phyloP scores from a whole-genome alignment of 2,113 vertebrate species.

The Tor tambroides region DNA sequence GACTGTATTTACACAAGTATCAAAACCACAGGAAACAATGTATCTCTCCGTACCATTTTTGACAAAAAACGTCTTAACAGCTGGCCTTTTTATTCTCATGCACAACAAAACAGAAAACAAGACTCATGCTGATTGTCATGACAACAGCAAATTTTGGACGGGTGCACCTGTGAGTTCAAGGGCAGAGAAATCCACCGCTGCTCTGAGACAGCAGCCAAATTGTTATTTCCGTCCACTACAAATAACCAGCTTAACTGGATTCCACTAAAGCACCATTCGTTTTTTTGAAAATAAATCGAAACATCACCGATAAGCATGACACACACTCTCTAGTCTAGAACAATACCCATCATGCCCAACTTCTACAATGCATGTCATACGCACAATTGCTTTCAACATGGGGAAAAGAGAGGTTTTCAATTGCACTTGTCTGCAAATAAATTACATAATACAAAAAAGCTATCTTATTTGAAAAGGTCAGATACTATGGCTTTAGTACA shows the following conservation, averaged over 20 bases:
- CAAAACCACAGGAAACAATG: neutral
- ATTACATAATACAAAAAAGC: neutral
- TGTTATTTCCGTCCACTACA: neutral
- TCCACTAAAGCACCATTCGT: neutral
- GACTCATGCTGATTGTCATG: neutral
- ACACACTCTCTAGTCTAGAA: neutral
- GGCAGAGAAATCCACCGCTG: neutral
- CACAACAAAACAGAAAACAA: neutral
- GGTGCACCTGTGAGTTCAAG: conserved; percentile 7
- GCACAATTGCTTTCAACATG: neutral
- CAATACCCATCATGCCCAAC: neutral
- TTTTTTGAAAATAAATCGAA: neutral
- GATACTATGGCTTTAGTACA: neutral
- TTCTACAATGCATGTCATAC: neutral
- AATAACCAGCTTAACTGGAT: neutral
- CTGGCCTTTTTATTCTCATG: neutral
- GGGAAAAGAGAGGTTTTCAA: neutral
- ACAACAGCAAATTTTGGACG: neutral
- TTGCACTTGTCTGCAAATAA: neutral
- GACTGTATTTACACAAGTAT: neutral
- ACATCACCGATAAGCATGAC: neutral
- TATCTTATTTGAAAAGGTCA: conserved; percentile 10
- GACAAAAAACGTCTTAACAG: neutral
- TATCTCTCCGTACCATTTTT: neutral
- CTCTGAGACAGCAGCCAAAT: neutral